phyloP scores from a whole-genome alignment of 2,888 invertebrate species.

The Trichopoda pennipes region DNA sequence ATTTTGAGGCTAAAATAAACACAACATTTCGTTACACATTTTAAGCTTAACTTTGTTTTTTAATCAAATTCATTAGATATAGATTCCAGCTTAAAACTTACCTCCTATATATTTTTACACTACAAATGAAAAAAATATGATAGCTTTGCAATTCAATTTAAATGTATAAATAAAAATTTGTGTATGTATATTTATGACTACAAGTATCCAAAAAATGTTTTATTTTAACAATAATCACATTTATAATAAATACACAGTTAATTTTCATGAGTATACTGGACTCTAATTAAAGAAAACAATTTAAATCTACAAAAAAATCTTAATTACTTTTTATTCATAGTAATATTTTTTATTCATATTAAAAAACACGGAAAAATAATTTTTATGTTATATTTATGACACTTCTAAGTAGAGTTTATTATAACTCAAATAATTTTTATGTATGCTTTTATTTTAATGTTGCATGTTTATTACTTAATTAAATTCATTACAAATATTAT shows the following conservation, averaged over 20 bases:
- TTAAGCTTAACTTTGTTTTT: too few relatives aligned
- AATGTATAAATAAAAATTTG: constrained; percentile 64
- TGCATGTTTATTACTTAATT: constrained; percentile 8
- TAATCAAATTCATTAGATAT: too few relatives aligned
- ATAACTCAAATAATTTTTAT: background rate
- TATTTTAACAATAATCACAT: constrained; percentile 60
- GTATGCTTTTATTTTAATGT: constrained; percentile 8
- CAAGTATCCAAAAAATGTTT: constrained; percentile 57
- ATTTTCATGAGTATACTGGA: constrained; percentile 55
- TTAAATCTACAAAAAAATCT: constrained; percentile 52
- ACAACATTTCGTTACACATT: too few relatives aligned
- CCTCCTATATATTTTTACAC: background rate
- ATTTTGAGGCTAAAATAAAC: background rate
- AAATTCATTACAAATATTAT: constrained; percentile 43
- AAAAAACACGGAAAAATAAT: constrained; percentile 49
- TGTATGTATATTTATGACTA: constrained; percentile 66
- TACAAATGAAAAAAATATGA: background rate
- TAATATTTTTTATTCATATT: constrained; percentile 20
- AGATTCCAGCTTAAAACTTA: background rate
- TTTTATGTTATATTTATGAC: background rate
- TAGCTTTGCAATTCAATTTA: constrained; percentile 27
- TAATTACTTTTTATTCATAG: background rate
- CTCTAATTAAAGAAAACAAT: constrained; percentile 53
- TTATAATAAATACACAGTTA: constrained; percentile 54
- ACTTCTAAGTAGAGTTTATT: constrained; percentile 1